phyloP scores from a whole-genome alignment of 35 echinoderm and acorn worm genomes.

The Ophioderma brevispina region DNA sequence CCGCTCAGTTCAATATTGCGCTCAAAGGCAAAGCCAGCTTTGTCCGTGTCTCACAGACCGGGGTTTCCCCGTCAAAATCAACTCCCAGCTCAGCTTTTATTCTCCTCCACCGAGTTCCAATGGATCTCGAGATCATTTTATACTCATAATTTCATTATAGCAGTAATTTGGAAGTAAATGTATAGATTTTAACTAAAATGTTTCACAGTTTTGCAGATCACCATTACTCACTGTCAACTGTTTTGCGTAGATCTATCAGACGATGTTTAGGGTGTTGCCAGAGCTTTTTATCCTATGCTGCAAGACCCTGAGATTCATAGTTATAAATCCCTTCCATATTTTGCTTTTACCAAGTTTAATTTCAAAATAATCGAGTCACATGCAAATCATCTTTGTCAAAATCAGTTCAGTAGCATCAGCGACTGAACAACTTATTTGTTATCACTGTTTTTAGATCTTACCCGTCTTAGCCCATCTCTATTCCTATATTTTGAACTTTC shows the following conservation, averaged over 20 bases:
- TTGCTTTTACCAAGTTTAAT: no score
- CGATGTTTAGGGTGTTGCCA: constrained; percentile 9
- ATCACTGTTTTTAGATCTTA: no score
- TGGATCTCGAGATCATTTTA: not conserved
- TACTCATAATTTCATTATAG: not conserved
- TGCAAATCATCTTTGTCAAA: no score
- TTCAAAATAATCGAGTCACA: no score
- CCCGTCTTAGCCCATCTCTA: no score
- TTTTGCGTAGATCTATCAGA: not conserved
- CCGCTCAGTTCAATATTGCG: not conserved
- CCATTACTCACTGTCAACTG: not conserved
- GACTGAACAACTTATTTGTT: no score
- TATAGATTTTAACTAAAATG: not conserved
- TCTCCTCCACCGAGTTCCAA: not conserved
- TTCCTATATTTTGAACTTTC: no score
- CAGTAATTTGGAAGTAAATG: not conserved
- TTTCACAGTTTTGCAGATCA: not conserved
- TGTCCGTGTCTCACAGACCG: not conserved
- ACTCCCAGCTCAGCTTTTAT: not conserved
- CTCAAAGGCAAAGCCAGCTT: not conserved
- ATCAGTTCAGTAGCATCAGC: no score
- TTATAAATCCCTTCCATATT: no score
- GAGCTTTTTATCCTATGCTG: no score
- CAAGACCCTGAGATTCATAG: no score
- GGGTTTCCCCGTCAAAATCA: not conserved